Evolutionary conservation across 2,888 invertebrate species (phyloP).

Genomic region (Troides aeacus): DNA sequence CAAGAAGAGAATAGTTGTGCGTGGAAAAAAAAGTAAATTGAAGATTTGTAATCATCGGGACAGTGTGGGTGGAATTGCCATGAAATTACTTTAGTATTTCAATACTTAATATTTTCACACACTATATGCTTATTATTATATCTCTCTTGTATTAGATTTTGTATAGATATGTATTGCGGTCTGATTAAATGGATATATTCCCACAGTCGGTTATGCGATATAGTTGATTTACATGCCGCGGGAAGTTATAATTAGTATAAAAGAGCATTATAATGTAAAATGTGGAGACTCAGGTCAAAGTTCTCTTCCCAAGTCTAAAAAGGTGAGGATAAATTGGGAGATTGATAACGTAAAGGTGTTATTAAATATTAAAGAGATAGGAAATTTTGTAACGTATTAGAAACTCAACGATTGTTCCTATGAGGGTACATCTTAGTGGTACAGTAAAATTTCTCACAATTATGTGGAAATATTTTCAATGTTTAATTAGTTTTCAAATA

Average conservation of each 20-base stretch:
- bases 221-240: neutral
- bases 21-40: too few species aligned
- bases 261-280: neutral
- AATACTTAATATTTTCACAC: neutral
- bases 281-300: slow-evolving; percentile 3
- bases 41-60: too few species aligned
- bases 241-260: neutral
- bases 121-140: neutral
- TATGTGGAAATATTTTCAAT: too few species aligned
- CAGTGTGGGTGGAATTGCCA: too few species aligned
- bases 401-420: slow-evolving; percentile 1
- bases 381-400: slow-evolving; percentile 9
- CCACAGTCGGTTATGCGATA: neutral
- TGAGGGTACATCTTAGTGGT: neutral
- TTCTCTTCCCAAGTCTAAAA: slow-evolving; percentile 13
- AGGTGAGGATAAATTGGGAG: neutral
- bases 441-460: neutral
- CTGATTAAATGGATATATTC: neutral
- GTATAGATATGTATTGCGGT: neutral
- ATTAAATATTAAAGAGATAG: neutral
- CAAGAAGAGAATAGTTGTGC: too few species aligned
- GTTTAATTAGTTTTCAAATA: too few species aligned
- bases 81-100: neutral
- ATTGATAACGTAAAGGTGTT: neutral
- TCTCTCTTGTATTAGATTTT: neutral